Evolutionary conservation across 2,113 vertebrate genomes (phyloP), one percentile per base, ranked within the genome.

Genomic region (Embiotoca jacksoni): DNA sequence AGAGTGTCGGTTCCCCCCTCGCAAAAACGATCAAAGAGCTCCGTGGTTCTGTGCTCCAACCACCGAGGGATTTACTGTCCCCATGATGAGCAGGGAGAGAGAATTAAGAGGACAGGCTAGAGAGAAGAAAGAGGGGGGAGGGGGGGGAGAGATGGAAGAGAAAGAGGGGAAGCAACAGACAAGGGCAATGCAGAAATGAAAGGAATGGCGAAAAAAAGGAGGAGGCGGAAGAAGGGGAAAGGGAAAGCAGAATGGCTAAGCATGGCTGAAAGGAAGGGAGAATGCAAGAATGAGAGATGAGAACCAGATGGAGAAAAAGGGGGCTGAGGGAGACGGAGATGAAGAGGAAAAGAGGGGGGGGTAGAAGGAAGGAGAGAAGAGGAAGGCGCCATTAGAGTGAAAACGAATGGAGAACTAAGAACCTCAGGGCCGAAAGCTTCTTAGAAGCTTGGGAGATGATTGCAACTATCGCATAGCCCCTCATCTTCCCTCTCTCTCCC

Each of bases 1-100:
- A 44, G 80, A 75, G 71, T 86, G 85, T 72, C 46, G 60, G 80
- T 83, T 90, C 78, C 83, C 68, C 23, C 23, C 23, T 23, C 31
- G 56, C 41, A 49, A 88, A 47, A 88, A 88, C 44, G 88, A 93
- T 92, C 88, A 93, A 93, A 93, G 87, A 80, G 79, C 84, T 85
- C 60, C n/a, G 70, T 78, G 82, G 75, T 84, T 87, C 79, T 70
- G 80, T 61, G 83, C 83, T 81, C 78, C 76, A 88, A 84, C 82
- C 88, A 85, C 87, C 87, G 53, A 70, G 88, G 87, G 91, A 92
- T 87, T 90, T 88, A 83, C 84, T 81, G 88, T 89, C 85, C 90
- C 86, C 67, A 72, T 84, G 86, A 91, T 82, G 90, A 89, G 76
- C n/a, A 23, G 58, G 61, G 71, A 73, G 82, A 68, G 88, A 84